Base-by-base conservation (phyloP, 2,797 vertebrate genomes). In the Varecia variegata region DNA sequence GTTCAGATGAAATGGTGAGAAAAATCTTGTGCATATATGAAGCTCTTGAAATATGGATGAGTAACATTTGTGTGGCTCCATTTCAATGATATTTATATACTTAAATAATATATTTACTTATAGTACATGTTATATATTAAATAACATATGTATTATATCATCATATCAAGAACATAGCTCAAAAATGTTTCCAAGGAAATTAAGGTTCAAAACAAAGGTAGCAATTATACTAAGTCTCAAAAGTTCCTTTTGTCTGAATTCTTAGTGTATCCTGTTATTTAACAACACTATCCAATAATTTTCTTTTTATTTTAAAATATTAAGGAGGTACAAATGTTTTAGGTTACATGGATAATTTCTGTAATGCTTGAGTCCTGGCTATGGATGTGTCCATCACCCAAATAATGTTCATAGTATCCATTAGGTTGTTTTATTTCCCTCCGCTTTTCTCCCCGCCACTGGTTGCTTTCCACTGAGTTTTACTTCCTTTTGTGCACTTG, bases 141-240 rank as follows among this genome's bases (percentile, higher is more conserved):
- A 70, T 62, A 88, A 82, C n/a, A 43, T 74, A 74, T 82, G 35
- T 65, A 73, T 80, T 82, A 79, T 60, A 80, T 62, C 38, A 68
- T 88, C 35, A 82, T 71, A 80, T 94, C 25, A 90, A 85, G 67
- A 87, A 56, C 35, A 86, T 73, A 96, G 54, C 56, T 95, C 45
- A 84, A 60, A 92, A 94, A 40, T 84, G 10, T 93, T 97, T 95
- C 38, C 50, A 73, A 94, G 94, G 74, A 88, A 93, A 86, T 88
- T 93, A 92, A 83, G 56, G 27, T 84, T 79, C 35, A 43, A 84
- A 95, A 81, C 27, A 94, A 92, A 95, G 73, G n/a, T 88, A 79
- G 35, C 91, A 84, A 88, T 96, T 93, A 81, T 82, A 65, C 70
- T 90, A 85, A 92, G 38, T 81, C 40, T 85, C 30, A 71, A 74